Conservation (phyloP, 2,888 invertebrate genomes). For the Drosophila robusta region DNA sequence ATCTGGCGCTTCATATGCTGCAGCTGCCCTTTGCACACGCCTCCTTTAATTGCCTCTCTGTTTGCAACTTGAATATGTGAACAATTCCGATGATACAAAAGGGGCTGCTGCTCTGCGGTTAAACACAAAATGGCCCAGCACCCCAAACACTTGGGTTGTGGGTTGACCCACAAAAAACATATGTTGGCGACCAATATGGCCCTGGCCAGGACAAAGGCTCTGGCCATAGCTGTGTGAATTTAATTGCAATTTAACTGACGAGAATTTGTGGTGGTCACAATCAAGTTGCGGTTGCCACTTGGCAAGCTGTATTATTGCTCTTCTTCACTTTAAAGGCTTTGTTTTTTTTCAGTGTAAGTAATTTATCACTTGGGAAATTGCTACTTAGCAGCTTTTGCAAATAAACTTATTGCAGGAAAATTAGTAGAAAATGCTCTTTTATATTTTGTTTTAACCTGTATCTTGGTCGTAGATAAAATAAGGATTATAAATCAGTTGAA, state of each 20-base stretch:
- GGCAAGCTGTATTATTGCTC: background rate
- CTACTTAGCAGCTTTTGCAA: too few species aligned
- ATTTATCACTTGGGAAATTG: too few species aligned
- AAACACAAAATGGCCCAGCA: constrained; percentile 35
- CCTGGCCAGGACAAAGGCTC: constrained; percentile 22
- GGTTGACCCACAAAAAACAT: constrained; percentile 47
- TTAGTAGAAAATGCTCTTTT: too few species aligned
- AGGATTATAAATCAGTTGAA: too few species aligned
- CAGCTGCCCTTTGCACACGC: constrained; percentile 1
- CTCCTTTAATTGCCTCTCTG: constrained; percentile 35
- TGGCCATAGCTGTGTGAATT: constrained; percentile 50
- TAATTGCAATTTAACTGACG: constrained; percentile 64
- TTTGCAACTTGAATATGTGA: constrained; percentile 40
- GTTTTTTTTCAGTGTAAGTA: too few species aligned
- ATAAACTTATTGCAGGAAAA: too few species aligned
- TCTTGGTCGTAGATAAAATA: too few species aligned
- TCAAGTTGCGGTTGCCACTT: background rate
- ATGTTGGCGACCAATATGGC: constrained; percentile 30
- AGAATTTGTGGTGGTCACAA: constrained; percentile 17
- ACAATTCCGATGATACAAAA: constrained; percentile 31
- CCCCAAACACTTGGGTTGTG: constrained; percentile 25
- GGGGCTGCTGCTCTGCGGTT: constrained; percentile 44
- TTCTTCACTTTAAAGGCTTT: background rate
- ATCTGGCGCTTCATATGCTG: constrained; percentile 1
- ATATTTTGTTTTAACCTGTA: too few species aligned